Conservation (phyloP, 2,797 vertebrate species). For the Sphaeramia orbicularis region DNA sequence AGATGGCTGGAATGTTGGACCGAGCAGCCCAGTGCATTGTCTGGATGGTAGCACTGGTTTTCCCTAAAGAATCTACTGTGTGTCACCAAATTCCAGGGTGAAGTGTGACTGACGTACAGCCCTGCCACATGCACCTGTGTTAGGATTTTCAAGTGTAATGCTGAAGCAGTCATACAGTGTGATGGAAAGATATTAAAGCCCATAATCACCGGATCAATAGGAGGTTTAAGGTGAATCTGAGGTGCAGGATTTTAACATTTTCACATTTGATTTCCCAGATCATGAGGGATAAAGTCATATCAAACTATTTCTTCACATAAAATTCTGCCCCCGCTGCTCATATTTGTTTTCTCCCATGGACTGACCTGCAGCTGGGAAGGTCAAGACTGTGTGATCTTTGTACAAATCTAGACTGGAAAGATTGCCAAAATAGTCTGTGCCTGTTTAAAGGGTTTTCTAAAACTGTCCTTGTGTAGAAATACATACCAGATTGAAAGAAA, state of each 20-base stretch:
- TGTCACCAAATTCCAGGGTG: conserved; percentile 10
- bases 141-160: background rate
- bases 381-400: conserved; percentile 31
- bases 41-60: conserved; percentile 35
- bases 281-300: background rate
- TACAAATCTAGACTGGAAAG: conserved; percentile 2
- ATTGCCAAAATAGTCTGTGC: background rate
- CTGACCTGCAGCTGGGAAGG: conserved; percentile 14
- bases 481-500: background rate
- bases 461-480: background rate
- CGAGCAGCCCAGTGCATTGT: conserved; percentile 19
- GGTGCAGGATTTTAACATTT: background rate
- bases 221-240: conserved; percentile 63
- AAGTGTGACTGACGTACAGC: conserved; percentile 14
- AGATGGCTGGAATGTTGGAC: conserved; percentile 53
- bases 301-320: conserved; percentile 1
- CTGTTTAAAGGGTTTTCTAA: background rate
- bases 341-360: conserved; percentile 16
- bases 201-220: conserved; percentile 77
- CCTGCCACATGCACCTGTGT: conserved; percentile 56
- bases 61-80: conserved; percentile 26
- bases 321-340: background rate
- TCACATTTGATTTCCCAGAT: background rate
- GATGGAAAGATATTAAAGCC: conserved; percentile 72
- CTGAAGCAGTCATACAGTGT: background rate